Evolutionary conservation across 53 echinoderm and acorn worm species (phyloP), one percentile per base, ranked within the genome.

Genomic region (Henricia sp.): DNA sequence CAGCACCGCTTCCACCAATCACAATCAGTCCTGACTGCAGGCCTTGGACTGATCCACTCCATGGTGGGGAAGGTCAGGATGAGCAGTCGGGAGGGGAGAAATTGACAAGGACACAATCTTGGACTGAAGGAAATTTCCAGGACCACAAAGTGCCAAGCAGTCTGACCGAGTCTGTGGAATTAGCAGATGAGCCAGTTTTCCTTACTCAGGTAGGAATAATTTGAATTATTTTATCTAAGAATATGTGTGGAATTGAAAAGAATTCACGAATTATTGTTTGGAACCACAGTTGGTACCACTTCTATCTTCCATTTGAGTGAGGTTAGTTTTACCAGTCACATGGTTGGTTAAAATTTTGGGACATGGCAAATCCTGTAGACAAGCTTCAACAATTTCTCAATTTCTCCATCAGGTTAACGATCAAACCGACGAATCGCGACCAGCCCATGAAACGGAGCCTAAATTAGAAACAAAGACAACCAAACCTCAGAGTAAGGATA

Each of bases 161-260:
- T 26, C 35, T 25, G 41, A 39, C 51, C 1, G 17, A 11, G 32
- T 29, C 42, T 2, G 36, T 52, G 13, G 36, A 46, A 38, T 38
- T 27, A 43, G 76, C 85, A 4, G 96, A 96, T 76, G 94, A 96
- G 27, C 94, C 96, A 14, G 93, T 96, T 21, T 96, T 96, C 51
- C 69, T 96, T 37, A 96, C 96, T 16, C 96, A 96, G 94, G 96
- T 96, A 84, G 83, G 56, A 42, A 46, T 46, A n/a, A n/a, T n/a
- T n/a, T n/a, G n/a, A n/a, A n/a, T n/a, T n/a, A n/a, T n/a, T n/a
- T n/a, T n/a, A n/a, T n/a, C n/a, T n/a, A n/a, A n/a, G n/a, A n/a
- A n/a, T n/a, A n/a, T n/a, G n/a, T n/a, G n/a, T n/a, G n/a, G n/a
- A n/a, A n/a, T n/a, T n/a, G n/a, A n/a, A n/a, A n/a, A n/a, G n/a